phyloP scores from a whole-genome alignment of 2,113 vertebrate species.

The Apodemus sylvaticus region DNA sequence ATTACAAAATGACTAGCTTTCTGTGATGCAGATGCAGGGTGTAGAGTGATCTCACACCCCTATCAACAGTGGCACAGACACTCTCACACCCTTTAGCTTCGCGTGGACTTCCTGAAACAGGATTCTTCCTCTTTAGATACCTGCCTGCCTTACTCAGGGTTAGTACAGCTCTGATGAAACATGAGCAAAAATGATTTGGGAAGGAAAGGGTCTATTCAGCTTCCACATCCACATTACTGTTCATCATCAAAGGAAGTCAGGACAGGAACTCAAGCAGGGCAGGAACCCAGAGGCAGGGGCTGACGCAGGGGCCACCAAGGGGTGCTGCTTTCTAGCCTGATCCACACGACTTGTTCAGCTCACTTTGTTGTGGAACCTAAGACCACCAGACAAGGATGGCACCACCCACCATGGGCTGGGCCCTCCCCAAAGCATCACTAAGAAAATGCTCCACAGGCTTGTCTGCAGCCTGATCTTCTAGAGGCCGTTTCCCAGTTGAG shows the following conservation, averaged over 20 bases:
- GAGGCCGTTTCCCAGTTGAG: neutral
- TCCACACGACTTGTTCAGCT: neutral
- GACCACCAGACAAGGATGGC: neutral
- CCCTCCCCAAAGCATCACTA: neutral
- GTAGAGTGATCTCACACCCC: neutral
- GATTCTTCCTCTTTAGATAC: neutral
- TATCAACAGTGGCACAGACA: rapidly evolving
- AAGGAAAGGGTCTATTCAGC: neutral
- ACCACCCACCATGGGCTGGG: neutral
- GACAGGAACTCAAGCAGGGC: neutral
- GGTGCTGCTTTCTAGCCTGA: neutral
- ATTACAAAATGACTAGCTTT: neutral
- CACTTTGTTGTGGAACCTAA: neutral
- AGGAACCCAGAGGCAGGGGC: neutral
- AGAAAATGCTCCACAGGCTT: neutral
- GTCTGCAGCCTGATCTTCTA: neutral
- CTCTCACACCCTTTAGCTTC: neutral
- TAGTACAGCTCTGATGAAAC: neutral
- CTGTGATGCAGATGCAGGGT: no score
- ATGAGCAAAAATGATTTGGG: neutral
- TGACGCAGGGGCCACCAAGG: neutral
- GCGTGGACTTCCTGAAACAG: neutral
- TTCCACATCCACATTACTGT: neutral
- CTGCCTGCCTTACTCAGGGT: neutral
- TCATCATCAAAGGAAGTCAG: neutral